Evolutionary conservation across 2,797 vertebrate species (phyloP).

Genomic region (Hippopotamyrus pictus): DNA sequence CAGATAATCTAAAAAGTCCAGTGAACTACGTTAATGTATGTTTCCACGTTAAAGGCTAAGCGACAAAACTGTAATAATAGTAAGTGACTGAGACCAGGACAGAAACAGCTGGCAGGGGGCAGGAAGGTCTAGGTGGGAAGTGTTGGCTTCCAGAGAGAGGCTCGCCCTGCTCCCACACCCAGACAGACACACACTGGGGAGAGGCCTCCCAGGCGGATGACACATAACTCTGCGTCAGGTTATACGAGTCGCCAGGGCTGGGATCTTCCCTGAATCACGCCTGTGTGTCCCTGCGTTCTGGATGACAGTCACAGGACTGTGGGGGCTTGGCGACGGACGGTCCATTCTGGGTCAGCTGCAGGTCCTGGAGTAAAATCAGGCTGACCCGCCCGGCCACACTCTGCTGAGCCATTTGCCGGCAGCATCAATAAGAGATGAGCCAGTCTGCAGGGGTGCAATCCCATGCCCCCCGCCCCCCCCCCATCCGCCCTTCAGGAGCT

Average conservation of each 20-base stretch:
- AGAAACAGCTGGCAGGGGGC: background rate
- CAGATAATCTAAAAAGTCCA: background rate
- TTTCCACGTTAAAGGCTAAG: background rate
- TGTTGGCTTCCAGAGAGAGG: background rate
- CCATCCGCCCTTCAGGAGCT: constrained; percentile 29
- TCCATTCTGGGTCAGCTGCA: background rate
- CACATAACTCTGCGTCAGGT: background rate
- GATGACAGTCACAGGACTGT: background rate
- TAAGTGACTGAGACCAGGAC: background rate
- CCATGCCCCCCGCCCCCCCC: background rate
- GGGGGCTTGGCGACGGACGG: background rate
- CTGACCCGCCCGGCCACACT: constrained; percentile 3
- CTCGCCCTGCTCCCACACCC: background rate
- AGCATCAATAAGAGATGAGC: constrained; percentile 23
- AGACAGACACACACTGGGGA: background rate
- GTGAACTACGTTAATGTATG: background rate
- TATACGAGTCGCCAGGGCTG: background rate
- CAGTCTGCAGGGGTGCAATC: constrained; percentile 11
- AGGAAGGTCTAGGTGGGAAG: background rate
- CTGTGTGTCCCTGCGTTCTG: background rate
- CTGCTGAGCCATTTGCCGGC: background rate
- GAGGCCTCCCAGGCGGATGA: background rate
- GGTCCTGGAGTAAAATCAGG: background rate
- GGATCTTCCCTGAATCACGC: background rate
- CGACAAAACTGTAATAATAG: background rate